Percentiles rank a stretch among this genome's conserved stretches.
phyloP scores from a whole-genome alignment of 92 coral and sea anemone genomes.

The Scolanthus callimorphus region DNA sequence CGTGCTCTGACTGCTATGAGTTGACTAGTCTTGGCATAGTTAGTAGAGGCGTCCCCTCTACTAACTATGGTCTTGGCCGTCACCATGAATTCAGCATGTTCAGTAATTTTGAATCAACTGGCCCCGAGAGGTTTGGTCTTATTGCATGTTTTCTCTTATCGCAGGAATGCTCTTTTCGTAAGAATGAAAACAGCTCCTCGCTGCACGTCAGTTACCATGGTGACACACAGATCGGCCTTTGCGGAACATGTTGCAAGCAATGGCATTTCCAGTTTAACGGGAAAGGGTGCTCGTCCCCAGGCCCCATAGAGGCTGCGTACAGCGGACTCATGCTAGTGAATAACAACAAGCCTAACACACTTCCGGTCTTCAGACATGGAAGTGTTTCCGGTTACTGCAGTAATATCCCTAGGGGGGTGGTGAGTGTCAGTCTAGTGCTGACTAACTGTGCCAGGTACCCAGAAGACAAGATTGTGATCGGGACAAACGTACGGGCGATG shows the following conservation, averaged over 20 bases:
- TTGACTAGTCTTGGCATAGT: no score
- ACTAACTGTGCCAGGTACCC: constrained; percentile 49
- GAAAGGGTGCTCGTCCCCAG: constrained; percentile 59
- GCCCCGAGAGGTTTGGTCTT: no score
- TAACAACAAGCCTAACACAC: constrained; percentile 37
- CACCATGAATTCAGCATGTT: no score
- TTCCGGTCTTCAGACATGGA: constrained; percentile 63
- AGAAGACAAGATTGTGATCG: constrained; percentile 1
- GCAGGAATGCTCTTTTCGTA: constrained; percentile 55
- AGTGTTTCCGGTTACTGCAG: constrained; percentile 71
- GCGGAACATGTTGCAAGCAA: constrained; percentile 59
- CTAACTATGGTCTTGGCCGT: no score
- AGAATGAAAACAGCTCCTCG: constrained; percentile 26
- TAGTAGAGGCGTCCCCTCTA: no score
- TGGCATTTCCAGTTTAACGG: constrained; percentile 77
- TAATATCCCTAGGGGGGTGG: constrained; percentile 44
- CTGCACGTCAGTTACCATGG: constrained; percentile 70
- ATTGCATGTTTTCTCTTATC: background rate
- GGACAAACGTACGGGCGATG: constrained; percentile 23
- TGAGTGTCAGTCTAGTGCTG: constrained; percentile 44
- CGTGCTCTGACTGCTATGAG: no score
- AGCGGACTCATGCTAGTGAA: constrained; percentile 41
- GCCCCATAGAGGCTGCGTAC: constrained; percentile 49
- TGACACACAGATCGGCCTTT: constrained; percentile 62
- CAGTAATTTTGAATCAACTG: no score